These are phyloP conservation scores for Zalophus californianus DNA, from an alignment of 2,797 vertebrate species.

Conservation along the genomic window DNA sequence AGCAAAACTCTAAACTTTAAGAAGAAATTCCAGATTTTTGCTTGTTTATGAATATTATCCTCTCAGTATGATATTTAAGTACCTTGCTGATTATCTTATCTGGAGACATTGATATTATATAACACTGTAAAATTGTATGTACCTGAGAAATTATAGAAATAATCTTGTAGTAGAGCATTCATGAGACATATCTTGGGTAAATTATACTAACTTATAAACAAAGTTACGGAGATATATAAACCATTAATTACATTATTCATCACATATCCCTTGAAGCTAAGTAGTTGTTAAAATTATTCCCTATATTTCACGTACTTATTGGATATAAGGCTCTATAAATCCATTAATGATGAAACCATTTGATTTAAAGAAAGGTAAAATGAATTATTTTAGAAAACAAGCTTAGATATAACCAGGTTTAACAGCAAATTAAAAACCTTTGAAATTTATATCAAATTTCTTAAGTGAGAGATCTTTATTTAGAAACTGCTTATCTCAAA, in stretches of 20 bases:
- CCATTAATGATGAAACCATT: background rate
- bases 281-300: background rate
- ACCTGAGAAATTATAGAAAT: background rate
- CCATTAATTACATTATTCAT: background rate
- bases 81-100: background rate
- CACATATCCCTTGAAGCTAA: constrained; percentile 1
- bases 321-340: background rate
- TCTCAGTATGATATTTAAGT: constrained; percentile 17
- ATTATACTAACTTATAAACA: background rate
- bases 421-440: background rate
- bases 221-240: background rate
- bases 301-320: background rate
- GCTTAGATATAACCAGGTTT: background rate
- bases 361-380: background rate
- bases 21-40: background rate
- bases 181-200: background rate
- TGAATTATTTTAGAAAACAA: background rate
- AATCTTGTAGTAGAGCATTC: background rate
- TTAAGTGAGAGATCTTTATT: background rate
- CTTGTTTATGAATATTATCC: background rate
- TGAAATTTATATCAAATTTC: constrained; percentile 6
- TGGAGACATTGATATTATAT: background rate
- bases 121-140: background rate
- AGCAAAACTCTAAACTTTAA: constrained; percentile 3
- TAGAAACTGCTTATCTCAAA: background rate